These are phyloP conservation scores for Alcis repandata DNA, from an alignment of 2,888 invertebrate species.

Conservation along the genomic window DNA sequence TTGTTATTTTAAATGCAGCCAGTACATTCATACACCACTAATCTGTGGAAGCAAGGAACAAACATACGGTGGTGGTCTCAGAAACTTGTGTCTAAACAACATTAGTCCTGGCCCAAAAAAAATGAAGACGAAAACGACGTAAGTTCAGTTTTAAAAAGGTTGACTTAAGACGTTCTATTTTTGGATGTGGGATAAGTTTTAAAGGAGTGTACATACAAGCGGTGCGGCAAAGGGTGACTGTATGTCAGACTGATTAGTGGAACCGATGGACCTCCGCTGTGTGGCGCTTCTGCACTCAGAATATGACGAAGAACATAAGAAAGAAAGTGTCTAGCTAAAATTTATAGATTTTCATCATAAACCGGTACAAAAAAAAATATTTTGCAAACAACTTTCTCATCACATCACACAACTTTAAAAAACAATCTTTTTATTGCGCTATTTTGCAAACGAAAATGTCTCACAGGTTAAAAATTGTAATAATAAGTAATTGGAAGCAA, in stretches of 20 bases:
- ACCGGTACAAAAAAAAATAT: neutral
- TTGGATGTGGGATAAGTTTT: conserved; percentile 54
- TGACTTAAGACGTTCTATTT: conserved; percentile 55
- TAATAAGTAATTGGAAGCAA: no score
- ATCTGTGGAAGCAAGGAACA: conserved; percentile 70
- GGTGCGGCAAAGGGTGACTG: conserved; percentile 72
- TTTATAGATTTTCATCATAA: no score
- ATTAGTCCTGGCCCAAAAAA: conserved; percentile 64
- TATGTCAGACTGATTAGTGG: conserved; percentile 79
- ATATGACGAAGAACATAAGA: no score
- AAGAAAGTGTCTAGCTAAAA: no score
- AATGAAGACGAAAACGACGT: conserved; percentile 54
- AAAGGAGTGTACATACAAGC: conserved; percentile 72
- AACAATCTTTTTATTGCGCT: no score
- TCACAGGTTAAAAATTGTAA: no score
- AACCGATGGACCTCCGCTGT: conserved; percentile 72
- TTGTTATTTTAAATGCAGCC: conserved; percentile 68
- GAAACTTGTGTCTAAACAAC: conserved; percentile 72
- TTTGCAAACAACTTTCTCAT: no score
- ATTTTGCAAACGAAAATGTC: no score
- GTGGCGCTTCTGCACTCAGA: conserved; percentile 60
- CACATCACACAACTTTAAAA: no score
- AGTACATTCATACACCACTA: conserved; percentile 56
- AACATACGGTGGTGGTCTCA: conserved; percentile 81
- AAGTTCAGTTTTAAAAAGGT: conserved; percentile 40